A percentile compares a stretch with the other conserved stretches of the same genome.
Evolutionary conservation across 2,797 vertebrate species (phyloP).

Genomic region (Sebastes paucispinis): DNA sequence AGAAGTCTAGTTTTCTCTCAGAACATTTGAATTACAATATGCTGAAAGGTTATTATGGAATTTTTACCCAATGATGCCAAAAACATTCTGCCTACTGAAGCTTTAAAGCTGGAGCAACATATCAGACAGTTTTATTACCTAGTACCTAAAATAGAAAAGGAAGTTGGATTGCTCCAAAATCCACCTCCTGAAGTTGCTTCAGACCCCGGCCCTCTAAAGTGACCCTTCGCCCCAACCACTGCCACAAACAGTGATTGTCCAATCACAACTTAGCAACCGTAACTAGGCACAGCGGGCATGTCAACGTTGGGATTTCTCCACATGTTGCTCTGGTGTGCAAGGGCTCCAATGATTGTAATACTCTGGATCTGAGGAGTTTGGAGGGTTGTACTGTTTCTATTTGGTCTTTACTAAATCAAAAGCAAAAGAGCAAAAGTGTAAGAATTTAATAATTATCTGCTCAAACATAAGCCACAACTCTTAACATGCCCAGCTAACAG

Average conservation of each 20-base stretch:
- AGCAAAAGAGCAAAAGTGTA: too few species aligned
- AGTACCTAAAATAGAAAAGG: neutral
- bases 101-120: neutral
- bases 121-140: neutral
- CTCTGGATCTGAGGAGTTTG: neutral
- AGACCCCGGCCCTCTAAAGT: neutral
- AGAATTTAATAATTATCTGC: neutral
- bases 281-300: neutral
- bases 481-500: neutral
- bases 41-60: too few species aligned
- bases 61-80: too few species aligned
- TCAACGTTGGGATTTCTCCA: neutral
- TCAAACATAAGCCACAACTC: neutral
- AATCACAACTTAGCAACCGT: neutral
- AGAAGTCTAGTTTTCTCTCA: too few species aligned
- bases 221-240: neutral
- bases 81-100: too few species aligned
- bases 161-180: neutral
- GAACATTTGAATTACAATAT: too few species aligned
- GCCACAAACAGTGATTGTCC: neutral
- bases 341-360: neutral
- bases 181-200: neutral
- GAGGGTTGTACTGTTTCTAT: neutral
- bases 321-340: neutral
- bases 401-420: neutral